Evolutionary conservation across 92 coral and sea anemone species (phyloP).

Genomic region (Palythoa grandiflora): DNA sequence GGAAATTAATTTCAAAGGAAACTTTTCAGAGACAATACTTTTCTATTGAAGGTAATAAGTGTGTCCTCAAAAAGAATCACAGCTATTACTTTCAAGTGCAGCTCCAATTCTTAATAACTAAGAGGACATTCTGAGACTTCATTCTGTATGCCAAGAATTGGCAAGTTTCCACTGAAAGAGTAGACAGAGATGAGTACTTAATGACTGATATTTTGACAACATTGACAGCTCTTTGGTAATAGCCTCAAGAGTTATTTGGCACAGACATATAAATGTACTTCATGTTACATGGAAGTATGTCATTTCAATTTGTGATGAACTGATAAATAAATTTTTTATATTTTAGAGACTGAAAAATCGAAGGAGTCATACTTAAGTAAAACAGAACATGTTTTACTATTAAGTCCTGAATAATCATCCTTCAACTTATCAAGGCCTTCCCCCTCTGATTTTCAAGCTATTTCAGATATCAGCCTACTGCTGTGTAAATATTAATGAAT

Average conservation of each 20-base stretch:
- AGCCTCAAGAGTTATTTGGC: conserved; percentile 62
- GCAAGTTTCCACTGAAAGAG: conserved; percentile 49
- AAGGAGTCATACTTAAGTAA: conserved; percentile 12
- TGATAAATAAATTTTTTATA: not conserved
- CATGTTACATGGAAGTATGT: not conserved
- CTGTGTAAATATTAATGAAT: not conserved
- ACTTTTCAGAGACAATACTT: conserved; percentile 51
- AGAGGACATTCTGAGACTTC: conserved; percentile 57
- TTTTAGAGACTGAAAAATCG: conserved; percentile 1
- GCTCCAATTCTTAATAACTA: conserved; percentile 47
- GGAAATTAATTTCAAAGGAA: conserved; percentile 38
- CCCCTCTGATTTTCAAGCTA: not conserved
- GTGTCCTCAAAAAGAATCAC: conserved; percentile 38
- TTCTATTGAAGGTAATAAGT: conserved; percentile 34
- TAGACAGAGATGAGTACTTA: conserved; percentile 48
- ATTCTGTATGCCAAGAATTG: conserved; percentile 58
- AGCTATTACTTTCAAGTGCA: conserved; percentile 58
- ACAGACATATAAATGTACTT: not conserved
- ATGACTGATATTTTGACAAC: conserved; percentile 52
- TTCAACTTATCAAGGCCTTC: conserved; percentile 2
- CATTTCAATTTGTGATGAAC: not conserved
- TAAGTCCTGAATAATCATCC: not conserved
- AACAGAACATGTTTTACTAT: not conserved
- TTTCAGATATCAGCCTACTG: not conserved
- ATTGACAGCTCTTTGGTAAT: conserved; percentile 49